Evolutionary conservation across 1,140 invertebrate genomes (phyloP).

Genomic region (Helicorthomorpha holstii): DNA sequence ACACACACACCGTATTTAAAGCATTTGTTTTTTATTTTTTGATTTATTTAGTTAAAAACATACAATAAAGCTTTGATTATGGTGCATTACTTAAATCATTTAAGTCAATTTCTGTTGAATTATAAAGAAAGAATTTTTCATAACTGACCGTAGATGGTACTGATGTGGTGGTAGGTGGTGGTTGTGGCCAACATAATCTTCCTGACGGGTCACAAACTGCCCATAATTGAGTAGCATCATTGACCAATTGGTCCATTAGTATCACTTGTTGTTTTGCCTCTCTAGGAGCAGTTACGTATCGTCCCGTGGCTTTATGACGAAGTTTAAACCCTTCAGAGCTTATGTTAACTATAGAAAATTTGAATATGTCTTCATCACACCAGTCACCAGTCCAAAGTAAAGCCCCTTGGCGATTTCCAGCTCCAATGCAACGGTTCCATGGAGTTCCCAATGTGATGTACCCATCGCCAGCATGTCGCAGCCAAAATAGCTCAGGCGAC

Average conservation of each 20-base stretch:
- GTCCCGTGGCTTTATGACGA: neutral
- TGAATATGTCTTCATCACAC: neutral
- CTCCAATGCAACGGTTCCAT: neutral
- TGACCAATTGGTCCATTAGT: too few relatives aligned
- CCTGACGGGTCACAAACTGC: neutral
- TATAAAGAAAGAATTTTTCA: too few relatives aligned
- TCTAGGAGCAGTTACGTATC: neutral
- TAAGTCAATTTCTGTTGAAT: too few relatives aligned
- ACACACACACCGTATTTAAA: too few relatives aligned
- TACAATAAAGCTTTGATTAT: too few relatives aligned
- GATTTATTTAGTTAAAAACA: too few relatives aligned
- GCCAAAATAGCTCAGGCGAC: neutral
- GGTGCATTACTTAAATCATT: too few relatives aligned
- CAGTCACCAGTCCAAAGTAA: neutral
- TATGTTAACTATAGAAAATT: neutral
- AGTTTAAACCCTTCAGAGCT: neutral
- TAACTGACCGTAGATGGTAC: too few relatives aligned
- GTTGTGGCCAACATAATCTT: neutral
- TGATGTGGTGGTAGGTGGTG: too few relatives aligned
- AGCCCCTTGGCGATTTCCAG: neutral
- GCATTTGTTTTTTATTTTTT: too few relatives aligned
- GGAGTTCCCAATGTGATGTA: neutral
- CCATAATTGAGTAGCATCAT: neutral
- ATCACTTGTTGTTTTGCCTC: neutral
- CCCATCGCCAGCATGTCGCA: neutral